Base-by-base conservation (phyloP, 2,113 vertebrate genomes). In the Dicentrarchus labrax region DNA sequence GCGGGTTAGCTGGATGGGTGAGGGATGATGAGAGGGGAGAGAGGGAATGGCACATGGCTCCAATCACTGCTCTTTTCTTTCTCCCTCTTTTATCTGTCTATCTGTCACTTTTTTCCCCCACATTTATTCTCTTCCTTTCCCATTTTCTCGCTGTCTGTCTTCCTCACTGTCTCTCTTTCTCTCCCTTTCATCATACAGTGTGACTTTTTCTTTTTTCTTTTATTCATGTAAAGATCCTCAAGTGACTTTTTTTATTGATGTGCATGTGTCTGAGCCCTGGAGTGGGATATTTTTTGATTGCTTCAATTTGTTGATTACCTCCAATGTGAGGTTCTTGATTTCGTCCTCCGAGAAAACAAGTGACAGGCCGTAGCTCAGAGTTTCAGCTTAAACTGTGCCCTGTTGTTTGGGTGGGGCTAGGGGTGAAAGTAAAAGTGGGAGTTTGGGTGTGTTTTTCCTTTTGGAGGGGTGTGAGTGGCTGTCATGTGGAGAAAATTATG, bases 1-100 rank as follows among this genome's bases (percentile, higher is more conserved):
- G 84, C 62, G 53, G 85, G 84, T 86, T 83, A 78, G 77, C 70
- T 68, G 54, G 78, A 82, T 78, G 68, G 84, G 73, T 85, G 90
- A 87, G 68, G 41, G 80, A 83, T 84, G 83, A 88, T 87, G 76
- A 89, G 76, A 86, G 47, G 73, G 9, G 54, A 81, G 47, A 79
- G 78, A 82, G 38, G 56, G 59, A 68, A 75, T 41, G 65, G 86
- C 81, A 79, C 78, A 90, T 86, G 78, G 70, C 82, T 88, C 67
- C 73, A 77, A 84, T 89, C 76, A 65, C 78, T 66, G 81, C 50
- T 79, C 62, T 70, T 74, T 88, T 73, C 76, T 66, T 2, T 72
- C 50, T 50, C 54, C 8, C 36, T 78, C 65, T 67, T 82, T 43
- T 56, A 62, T 86, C 72, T 84, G 56, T 80, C 70, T 82, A 21